phyloP scores from a whole-genome alignment of 2,888 invertebrate species.

The Torymus auratus region DNA sequence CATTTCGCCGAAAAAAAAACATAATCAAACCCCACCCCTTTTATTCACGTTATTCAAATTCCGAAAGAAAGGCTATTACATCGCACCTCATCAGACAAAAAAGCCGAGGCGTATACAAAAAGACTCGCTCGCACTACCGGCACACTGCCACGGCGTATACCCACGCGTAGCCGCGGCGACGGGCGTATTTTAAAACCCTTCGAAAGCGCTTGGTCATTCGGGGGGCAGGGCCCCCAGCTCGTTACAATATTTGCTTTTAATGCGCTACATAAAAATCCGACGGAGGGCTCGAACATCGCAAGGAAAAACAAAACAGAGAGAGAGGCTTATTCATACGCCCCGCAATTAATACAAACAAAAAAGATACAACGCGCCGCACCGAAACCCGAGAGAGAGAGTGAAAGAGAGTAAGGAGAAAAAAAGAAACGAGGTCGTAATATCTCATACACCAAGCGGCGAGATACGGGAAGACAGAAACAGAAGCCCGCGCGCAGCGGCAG shows the following conservation, averaged over 20 bases:
- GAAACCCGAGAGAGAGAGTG: background rate
- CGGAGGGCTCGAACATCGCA: background rate
- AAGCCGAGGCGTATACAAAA: background rate
- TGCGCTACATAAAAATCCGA: background rate
- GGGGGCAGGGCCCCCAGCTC: background rate
- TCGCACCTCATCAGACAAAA: background rate
- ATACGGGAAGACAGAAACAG: background rate
- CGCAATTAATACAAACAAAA: conserved; percentile 39
- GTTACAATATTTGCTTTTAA: conserved; percentile 27
- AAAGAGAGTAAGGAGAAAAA: conserved; percentile 1
- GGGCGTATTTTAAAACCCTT: background rate
- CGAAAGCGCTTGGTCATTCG: conserved; percentile 33
- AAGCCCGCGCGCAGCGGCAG: background rate
- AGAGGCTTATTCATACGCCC: background rate
- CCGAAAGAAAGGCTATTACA: background rate
- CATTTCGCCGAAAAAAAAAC: too few species aligned
- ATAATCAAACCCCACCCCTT: too few species aligned
- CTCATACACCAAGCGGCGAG: too few species aligned
- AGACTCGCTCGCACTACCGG: background rate
- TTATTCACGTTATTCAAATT: background rate
- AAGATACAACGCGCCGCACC: background rate
- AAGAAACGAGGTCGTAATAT: background rate
- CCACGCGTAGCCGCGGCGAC: too few species aligned
- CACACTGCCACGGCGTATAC: too few species aligned
- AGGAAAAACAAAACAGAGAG: background rate